phyloP scores from a whole-genome alignment of 2,888 invertebrate species.

The Lacanobia wlatinum region DNA sequence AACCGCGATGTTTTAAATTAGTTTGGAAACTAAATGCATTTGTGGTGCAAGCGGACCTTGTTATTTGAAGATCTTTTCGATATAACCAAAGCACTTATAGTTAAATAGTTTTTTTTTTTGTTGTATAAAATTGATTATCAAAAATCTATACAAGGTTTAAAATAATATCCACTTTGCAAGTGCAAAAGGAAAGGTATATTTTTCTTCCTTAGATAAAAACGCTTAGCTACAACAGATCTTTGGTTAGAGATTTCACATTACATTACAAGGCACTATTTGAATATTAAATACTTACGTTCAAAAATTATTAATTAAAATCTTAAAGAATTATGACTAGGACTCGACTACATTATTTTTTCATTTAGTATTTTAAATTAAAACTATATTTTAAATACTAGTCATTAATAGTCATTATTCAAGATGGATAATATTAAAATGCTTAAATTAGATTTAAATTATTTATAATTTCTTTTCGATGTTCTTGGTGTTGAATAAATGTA shows the following conservation, averaged over 20 bases:
- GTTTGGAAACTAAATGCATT: neutral
- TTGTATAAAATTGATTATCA: neutral
- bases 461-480: constrained; percentile 11
- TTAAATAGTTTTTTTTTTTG: neutral
- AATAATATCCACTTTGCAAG: constrained; percentile 7
- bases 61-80: constrained; percentile 4
- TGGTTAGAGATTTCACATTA: constrained; percentile 53
- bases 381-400: constrained; percentile 38
- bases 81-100: neutral
- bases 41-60: neutral
- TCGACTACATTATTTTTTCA: constrained; percentile 55
- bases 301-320: constrained; percentile 22
- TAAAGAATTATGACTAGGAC: constrained; percentile 65
- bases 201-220: constrained; percentile 13
- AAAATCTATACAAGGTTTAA: constrained; percentile 10
- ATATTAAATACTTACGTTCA: constrained; percentile 25
- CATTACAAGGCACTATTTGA: constrained; percentile 49
- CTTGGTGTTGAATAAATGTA: constrained; percentile 14
- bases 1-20: neutral
- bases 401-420: constrained; percentile 49
- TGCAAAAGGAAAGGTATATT: constrained; percentile 4
- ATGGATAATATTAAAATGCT: constrained; percentile 59
- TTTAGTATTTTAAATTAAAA: constrained; percentile 24
- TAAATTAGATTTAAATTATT: constrained; percentile 33
- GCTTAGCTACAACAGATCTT: constrained; percentile 40